These are phyloP conservation scores for Hypomecis atomaria DNA, from an alignment of 2,888 invertebrate species.

Conservation along the genomic window DNA sequence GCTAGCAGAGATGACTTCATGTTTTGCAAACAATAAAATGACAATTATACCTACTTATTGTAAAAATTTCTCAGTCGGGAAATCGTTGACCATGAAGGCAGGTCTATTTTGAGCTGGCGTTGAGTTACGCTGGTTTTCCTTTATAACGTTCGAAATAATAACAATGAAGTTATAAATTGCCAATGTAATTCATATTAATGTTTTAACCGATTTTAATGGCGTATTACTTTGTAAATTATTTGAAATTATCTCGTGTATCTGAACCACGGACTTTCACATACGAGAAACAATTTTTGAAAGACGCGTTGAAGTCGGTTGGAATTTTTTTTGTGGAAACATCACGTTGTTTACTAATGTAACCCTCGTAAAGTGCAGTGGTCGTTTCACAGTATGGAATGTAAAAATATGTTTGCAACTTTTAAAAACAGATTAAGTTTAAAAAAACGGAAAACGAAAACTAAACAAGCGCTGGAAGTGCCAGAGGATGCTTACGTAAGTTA, in stretches of 20 bases:
- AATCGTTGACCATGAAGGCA: slow-evolving; percentile 57
- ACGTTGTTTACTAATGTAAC: slow-evolving; percentile 6
- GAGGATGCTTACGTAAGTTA: slow-evolving; percentile 45
- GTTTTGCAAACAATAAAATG: slow-evolving; percentile 51
- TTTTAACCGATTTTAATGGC: background rate
- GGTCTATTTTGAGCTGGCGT: slow-evolving; percentile 39
- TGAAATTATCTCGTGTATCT: background rate
- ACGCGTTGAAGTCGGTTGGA: background rate
- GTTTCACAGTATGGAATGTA: slow-evolving; percentile 35
- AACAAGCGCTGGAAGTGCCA: slow-evolving; percentile 39
- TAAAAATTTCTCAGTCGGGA: slow-evolving; percentile 57
- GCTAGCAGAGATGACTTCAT: slow-evolving; percentile 45
- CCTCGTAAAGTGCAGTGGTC: slow-evolving; percentile 9
- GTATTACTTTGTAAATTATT: background rate
- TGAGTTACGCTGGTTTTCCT: slow-evolving; percentile 23
- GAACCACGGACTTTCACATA: background rate
- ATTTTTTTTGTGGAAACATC: background rate
- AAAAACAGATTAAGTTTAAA: slow-evolving; percentile 63
- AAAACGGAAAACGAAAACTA: slow-evolving; percentile 50
- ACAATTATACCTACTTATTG: slow-evolving; percentile 39
- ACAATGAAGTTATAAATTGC: slow-evolving; percentile 4
- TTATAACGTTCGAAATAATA: slow-evolving; percentile 3
- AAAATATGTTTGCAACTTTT: slow-evolving; percentile 56
- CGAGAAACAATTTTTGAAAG: background rate
- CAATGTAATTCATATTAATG: slow-evolving; percentile 2